These are phyloP conservation scores for Montipora capricornis DNA, from an alignment of 64 coral and sea anemone genomes.

Conservation along the genomic window DNA sequence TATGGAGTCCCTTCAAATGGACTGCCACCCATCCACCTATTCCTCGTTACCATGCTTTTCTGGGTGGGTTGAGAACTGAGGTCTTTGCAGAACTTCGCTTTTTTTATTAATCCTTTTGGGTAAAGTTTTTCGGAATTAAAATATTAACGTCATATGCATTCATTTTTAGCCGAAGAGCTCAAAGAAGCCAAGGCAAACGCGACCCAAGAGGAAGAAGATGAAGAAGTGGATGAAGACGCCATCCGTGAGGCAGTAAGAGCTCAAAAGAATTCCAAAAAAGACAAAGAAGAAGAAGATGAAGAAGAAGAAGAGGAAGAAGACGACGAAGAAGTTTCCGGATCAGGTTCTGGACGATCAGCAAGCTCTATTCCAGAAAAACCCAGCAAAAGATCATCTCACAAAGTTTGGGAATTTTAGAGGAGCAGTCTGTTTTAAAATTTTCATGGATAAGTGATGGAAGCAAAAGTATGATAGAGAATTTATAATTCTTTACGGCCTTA, in stretches of 20 bases:
- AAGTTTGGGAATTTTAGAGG: slow-evolving; percentile 54
- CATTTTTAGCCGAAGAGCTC: slow-evolving; percentile 24
- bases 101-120: too few relatives aligned
- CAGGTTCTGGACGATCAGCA: slow-evolving; percentile 36
- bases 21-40: too few relatives aligned
- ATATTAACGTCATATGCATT: neutral
- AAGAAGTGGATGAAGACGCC: slow-evolving; percentile 53
- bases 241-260: slow-evolving; percentile 56
- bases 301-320: slow-evolving; percentile 62
- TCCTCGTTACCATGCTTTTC: too few relatives aligned
- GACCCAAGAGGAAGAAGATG: slow-evolving; percentile 13
- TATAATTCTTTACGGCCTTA: neutral
- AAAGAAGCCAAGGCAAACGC: slow-evolving; percentile 33
- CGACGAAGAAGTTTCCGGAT: slow-evolving; percentile 29
- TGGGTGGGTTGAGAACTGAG: too few relatives aligned
- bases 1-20: too few relatives aligned
- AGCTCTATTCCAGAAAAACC: slow-evolving; percentile 50
- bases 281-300: slow-evolving; percentile 50
- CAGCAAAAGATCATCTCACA: slow-evolving; percentile 19
- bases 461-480: neutral
- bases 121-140: too few relatives aligned
- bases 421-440: slow-evolving; percentile 6
- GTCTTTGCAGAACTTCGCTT: too few relatives aligned
- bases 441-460: slow-evolving; percentile 1
- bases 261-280: slow-evolving; percentile 38